phyloP scores from a whole-genome alignment of 1,140 invertebrate genomes.

The Anastatus disparis region DNA sequence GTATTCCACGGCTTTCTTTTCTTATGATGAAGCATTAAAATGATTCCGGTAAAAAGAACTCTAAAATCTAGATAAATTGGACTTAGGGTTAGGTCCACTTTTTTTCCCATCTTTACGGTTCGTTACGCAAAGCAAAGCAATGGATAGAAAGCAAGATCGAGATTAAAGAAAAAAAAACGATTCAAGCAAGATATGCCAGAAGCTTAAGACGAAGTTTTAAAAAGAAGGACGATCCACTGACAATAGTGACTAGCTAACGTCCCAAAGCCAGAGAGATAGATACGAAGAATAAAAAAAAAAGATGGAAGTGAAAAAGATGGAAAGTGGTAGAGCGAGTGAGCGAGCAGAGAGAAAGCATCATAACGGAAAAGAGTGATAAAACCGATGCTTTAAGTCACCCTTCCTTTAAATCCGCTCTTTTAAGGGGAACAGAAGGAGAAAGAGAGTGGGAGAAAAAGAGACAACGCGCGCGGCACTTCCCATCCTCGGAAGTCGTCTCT shows the following conservation, averaged over 20 bases:
- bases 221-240: too few relatives aligned
- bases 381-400: slow-evolving; percentile 23
- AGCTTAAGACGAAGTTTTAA: too few relatives aligned
- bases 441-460: too few relatives aligned
- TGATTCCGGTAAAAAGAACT: neutral
- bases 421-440: too few relatives aligned
- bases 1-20: neutral
- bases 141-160: too few relatives aligned
- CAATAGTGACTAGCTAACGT: neutral
- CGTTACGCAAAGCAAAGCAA: neutral
- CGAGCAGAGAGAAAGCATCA: neutral
- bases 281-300: neutral
- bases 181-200: slow-evolving; percentile 1
- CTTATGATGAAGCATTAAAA: slow-evolving; percentile 14
- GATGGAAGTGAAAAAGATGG: neutral
- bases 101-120: slow-evolving; percentile 13
- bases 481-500: neutral
- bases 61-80: slow-evolving; percentile 26
- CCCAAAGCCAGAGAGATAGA: neutral
- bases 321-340: neutral
- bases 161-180: slow-evolving; percentile 40
- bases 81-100: neutral
- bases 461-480: neutral
- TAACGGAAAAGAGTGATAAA: slow-evolving; percentile 28
- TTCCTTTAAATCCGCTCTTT: slow-evolving; percentile 21